phyloP scores from a whole-genome alignment of 2,888 invertebrate genomes.

The Ornithoptera priamus region DNA sequence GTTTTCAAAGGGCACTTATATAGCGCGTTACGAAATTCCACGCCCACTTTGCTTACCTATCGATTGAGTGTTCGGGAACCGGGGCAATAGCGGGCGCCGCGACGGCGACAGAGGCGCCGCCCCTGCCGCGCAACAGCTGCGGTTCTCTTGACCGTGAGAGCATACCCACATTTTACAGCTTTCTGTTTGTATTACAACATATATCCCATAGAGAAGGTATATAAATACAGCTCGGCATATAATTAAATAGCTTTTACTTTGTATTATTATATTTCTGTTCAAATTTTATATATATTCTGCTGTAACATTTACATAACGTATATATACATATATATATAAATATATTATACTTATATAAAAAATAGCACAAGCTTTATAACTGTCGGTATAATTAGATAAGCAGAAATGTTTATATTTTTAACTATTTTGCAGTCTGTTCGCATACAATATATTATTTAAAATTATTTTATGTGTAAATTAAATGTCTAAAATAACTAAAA shows the following conservation, averaged over 20 bases:
- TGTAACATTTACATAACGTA: neutral
- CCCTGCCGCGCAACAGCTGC: conserved; percentile 70
- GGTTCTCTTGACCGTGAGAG: conserved; percentile 76
- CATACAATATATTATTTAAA: conserved; percentile 8
- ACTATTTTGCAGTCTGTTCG: neutral
- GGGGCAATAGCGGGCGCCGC: conserved; percentile 47
- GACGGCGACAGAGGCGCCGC: conserved; percentile 48
- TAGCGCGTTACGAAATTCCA: conserved; percentile 38
- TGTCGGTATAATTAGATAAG: neutral
- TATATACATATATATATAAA: neutral
- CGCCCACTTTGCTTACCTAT: conserved; percentile 43
- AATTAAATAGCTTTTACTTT: conserved; percentile 3
- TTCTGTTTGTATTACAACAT: neutral
- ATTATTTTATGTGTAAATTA: neutral
- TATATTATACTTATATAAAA: neutral
- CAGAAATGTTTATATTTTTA: neutral
- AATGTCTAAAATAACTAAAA: neutral
- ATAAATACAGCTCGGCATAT: conserved; percentile 23
- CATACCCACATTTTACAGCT: conserved; percentile 43
- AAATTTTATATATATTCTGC: conserved; percentile 2
- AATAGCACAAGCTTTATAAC: neutral
- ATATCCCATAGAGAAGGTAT: conserved; percentile 2
- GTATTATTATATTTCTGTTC: neutral
- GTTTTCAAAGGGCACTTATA: conserved; percentile 32
- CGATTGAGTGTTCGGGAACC: conserved; percentile 60